Evolutionary conservation across 2,113 vertebrate species (phyloP).

Genomic region (Mormoops blainvillei): DNA sequence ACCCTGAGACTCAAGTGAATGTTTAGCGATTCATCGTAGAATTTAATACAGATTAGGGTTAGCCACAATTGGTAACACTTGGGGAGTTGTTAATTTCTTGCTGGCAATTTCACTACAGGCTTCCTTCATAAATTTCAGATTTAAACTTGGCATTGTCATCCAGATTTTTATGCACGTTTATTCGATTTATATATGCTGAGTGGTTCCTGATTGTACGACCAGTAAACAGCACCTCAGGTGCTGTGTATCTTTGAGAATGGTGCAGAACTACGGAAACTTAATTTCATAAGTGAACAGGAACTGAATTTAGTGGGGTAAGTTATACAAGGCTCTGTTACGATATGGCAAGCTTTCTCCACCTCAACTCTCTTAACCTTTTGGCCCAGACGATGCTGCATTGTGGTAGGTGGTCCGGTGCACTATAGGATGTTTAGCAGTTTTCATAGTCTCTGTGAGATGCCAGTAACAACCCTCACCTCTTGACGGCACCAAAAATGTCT

Average conservation of each 20-base stretch:
- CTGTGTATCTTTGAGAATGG: slow-evolving; percentile 34
- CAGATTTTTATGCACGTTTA: slow-evolving; percentile 46
- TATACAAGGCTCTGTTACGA: neutral
- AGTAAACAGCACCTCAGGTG: slow-evolving; percentile 25
- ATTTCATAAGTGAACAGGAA: slow-evolving; percentile 3
- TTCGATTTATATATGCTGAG: slow-evolving; percentile 24
- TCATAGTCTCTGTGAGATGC: neutral
- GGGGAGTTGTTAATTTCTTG: slow-evolving; percentile 65
- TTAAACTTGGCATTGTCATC: slow-evolving; percentile 55
- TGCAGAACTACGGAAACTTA: neutral
- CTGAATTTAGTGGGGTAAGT: neutral
- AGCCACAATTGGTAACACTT: slow-evolving; percentile 73
- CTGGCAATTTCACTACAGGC: slow-evolving; percentile 61
- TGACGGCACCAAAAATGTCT: neutral
- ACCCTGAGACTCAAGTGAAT: slow-evolving; percentile 36
- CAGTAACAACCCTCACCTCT: neutral
- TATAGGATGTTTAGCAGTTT: neutral
- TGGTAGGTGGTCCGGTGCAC: neutral
- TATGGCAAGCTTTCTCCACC: neutral
- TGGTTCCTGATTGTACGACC: slow-evolving; percentile 10
- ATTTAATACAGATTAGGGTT: slow-evolving; percentile 62
- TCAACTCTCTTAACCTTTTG: neutral
- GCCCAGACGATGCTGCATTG: neutral
- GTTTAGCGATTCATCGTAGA: slow-evolving; percentile 29
- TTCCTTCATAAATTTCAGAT: slow-evolving; percentile 59